A percentile compares a stretch with the other conserved stretches of the same genome.
phyloP scores from a whole-genome alignment of 2,113 vertebrate genomes.

The Podarcis muralis region DNA sequence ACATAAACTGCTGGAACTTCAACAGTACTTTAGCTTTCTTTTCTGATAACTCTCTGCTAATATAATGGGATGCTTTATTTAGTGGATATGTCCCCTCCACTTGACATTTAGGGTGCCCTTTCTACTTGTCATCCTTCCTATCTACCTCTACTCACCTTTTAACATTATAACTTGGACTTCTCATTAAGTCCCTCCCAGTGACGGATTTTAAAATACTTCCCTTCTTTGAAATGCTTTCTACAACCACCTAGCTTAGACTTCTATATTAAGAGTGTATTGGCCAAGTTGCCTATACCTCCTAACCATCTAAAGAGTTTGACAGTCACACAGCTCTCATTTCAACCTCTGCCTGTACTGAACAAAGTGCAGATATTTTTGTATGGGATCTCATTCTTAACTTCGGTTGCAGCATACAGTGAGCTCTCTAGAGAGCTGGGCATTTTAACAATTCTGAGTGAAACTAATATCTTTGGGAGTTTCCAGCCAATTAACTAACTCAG shows the following conservation, averaged over 20 bases:
- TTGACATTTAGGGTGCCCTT: not conserved
- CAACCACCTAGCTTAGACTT: not conserved
- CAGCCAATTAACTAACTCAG: conserved; percentile 17
- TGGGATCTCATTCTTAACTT: not conserved
- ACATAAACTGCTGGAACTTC: not conserved
- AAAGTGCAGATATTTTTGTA: not conserved
- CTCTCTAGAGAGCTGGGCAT: not conserved
- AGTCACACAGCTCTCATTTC: not conserved
- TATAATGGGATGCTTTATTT: not conserved
- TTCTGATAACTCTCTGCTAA: too few species aligned
- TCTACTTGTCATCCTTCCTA: not conserved
- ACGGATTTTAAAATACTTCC: not conserved
- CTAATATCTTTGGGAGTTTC: conserved; percentile 19
- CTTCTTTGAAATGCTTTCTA: not conserved
- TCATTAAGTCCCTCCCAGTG: not conserved
- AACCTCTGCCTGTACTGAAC: not conserved
- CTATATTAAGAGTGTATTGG: conserved; percentile 11
- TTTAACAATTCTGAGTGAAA: conserved; percentile 25
- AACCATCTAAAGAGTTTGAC: not conserved
- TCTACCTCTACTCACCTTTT: not conserved
- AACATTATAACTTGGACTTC: not conserved
- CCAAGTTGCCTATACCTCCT: not conserved
- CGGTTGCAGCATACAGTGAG: not conserved
- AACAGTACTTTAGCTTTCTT: not conserved
- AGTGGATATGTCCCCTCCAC: not conserved